phyloP scores from a whole-genome alignment of 64 coral and sea anemone genomes.

The Acropora tenuis region DNA sequence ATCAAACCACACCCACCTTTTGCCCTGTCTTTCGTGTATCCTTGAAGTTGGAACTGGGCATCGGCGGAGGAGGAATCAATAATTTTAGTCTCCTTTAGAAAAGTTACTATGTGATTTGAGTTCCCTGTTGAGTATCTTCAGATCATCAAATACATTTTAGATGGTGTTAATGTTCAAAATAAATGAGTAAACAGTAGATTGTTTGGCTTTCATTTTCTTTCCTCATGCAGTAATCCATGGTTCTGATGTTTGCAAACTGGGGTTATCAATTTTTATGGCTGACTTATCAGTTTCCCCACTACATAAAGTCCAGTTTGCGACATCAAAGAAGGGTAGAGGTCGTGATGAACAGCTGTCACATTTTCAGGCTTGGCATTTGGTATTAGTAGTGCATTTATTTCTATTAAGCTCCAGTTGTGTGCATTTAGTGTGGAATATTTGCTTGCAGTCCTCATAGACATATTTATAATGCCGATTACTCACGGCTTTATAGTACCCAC shows the following conservation, averaged over 20 bases:
- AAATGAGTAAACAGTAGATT: neutral
- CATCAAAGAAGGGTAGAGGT: neutral
- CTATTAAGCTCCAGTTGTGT: too few species aligned
- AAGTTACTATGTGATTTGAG: conserved; percentile 47
- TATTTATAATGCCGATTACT: neutral
- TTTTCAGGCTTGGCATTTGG: neutral
- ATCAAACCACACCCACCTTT: conserved; percentile 57
- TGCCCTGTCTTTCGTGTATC: conserved; percentile 50
- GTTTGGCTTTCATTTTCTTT: conserved; percentile 21
- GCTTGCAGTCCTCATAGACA: neutral
- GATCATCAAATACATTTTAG: conserved; percentile 45
- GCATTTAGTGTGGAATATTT: neutral
- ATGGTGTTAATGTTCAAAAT: neutral
- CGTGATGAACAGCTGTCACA: neutral
- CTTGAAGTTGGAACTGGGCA: conserved; percentile 28
- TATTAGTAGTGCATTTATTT: neutral
- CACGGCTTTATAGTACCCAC: neutral
- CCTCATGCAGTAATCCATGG: neutral
- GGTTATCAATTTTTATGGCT: neutral
- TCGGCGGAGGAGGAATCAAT: conserved; percentile 53
- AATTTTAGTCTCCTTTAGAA: conserved; percentile 67
- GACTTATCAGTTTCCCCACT: neutral
- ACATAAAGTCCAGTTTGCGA: too few species aligned
- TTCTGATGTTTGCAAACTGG: neutral
- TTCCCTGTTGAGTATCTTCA: conserved; percentile 39